Percentiles rank a stretch among this genome's conserved stretches.
Conservation (phyloP, 2,113 vertebrate species). For the Oreochromis niloticus region DNA sequence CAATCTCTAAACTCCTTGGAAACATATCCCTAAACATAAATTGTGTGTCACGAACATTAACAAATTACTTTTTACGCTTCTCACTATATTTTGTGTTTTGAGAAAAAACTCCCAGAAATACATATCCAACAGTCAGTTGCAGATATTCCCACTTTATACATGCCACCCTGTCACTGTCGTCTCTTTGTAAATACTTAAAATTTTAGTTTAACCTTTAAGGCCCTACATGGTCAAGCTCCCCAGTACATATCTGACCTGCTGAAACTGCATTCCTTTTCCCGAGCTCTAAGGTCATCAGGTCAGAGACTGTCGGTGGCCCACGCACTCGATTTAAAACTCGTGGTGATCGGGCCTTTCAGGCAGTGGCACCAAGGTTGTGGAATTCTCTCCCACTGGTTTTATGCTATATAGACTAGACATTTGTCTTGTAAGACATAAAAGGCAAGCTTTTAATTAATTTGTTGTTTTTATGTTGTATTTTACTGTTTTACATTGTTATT, state of each 20-base stretch:
- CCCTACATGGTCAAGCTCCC: not conserved
- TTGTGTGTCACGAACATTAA: not conserved
- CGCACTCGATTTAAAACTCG: not conserved
- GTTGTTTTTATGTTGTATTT: not conserved
- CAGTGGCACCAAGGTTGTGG: not conserved
- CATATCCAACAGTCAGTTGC: not conserved
- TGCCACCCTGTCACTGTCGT: not conserved
- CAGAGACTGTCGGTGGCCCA: not conserved
- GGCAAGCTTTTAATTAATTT: not conserved
- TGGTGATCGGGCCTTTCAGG: not conserved
- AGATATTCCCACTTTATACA: not conserved
- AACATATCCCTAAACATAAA: not conserved
- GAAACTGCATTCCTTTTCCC: not conserved
- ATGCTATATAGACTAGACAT: accelerated
- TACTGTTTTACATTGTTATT: not conserved
- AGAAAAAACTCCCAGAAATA: not conserved
- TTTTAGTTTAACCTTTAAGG: not conserved
- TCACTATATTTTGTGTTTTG: not conserved
- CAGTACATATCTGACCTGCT: not conserved
- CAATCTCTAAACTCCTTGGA: not conserved
- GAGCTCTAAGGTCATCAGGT: not conserved
- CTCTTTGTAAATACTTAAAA: not conserved
- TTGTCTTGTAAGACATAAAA: not conserved
- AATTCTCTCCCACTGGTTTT: not conserved
- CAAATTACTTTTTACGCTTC: not conserved